These are phyloP conservation scores for Notospermus geniculatus DNA, from an alignment of 1,140 invertebrate species.

Conservation along the genomic window DNA sequence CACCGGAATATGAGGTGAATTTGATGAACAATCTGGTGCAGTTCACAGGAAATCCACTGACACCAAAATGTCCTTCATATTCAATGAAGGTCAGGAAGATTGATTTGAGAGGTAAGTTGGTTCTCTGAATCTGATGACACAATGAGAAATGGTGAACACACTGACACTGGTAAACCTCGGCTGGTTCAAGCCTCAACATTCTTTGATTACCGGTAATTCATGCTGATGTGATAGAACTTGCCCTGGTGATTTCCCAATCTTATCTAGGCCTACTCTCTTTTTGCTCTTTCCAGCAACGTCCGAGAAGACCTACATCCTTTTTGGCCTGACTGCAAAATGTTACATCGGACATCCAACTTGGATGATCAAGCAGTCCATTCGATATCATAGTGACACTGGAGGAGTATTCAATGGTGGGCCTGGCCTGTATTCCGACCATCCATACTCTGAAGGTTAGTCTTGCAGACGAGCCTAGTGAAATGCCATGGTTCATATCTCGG, in stretches of 20 bases:
- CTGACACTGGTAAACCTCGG: too few species aligned
- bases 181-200: too few species aligned
- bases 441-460: neutral
- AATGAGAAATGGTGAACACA: neutral
- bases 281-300: too few species aligned
- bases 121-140: neutral
- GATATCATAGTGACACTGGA: neutral
- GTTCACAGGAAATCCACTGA: neutral
- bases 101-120: neutral
- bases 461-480: too few species aligned
- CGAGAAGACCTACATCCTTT: neutral
- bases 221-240: too few species aligned
- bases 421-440: neutral
- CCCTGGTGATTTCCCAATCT: too few species aligned
- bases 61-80: neutral
- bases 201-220: neutral
- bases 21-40: slow-evolving; percentile 1
- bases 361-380: neutral
- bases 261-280: too few species aligned
- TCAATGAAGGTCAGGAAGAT: neutral
- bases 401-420: neutral
- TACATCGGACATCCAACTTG: slow-evolving; percentile 3
- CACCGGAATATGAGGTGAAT: neutral
- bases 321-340: slow-evolving; percentile 1
- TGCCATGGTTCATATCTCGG: too few species aligned